phyloP scores from a whole-genome alignment of 2,888 invertebrate genomes.

The Sarcophaga subvicina region DNA sequence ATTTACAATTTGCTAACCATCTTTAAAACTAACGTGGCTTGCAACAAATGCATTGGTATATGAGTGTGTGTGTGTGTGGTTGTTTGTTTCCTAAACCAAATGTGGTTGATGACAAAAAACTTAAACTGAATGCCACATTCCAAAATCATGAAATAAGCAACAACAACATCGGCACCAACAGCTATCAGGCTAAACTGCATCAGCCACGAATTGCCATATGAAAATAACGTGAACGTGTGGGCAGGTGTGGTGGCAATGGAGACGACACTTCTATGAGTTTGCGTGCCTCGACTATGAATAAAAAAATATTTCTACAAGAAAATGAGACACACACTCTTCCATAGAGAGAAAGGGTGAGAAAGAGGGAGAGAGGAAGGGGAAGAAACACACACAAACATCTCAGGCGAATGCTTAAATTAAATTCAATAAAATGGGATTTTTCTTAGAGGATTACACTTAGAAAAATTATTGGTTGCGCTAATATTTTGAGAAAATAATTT shows the following conservation, averaged over 20 bases:
- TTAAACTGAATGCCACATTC: conserved; percentile 50
- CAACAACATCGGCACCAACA: conserved; percentile 14
- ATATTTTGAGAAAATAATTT: not conserved
- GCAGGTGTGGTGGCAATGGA: conserved; percentile 65
- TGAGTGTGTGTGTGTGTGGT: not conserved
- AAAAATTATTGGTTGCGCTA: not conserved
- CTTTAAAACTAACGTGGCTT: conserved; percentile 7
- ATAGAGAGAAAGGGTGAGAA: not conserved
- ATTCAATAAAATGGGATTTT: not conserved
- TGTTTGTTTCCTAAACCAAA: conserved; percentile 1
- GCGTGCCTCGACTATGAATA: conserved; percentile 47
- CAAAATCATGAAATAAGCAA: conserved; percentile 56
- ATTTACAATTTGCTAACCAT: not conserved
- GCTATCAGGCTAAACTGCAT: not conserved
- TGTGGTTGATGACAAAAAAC: not conserved
- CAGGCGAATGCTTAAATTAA: not conserved
- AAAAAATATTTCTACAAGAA: not conserved
- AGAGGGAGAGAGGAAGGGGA: too few relatives aligned
- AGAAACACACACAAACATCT: not conserved
- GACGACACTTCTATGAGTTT: conserved; percentile 55
- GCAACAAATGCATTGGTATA: conserved; percentile 8
- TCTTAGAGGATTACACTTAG: not conserved
- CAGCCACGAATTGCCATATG: conserved; percentile 20
- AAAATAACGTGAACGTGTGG: conserved; percentile 55
- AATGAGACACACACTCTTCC: not conserved